phyloP scores from a whole-genome alignment of 2,888 invertebrate species.

The Eilema griseolum region DNA sequence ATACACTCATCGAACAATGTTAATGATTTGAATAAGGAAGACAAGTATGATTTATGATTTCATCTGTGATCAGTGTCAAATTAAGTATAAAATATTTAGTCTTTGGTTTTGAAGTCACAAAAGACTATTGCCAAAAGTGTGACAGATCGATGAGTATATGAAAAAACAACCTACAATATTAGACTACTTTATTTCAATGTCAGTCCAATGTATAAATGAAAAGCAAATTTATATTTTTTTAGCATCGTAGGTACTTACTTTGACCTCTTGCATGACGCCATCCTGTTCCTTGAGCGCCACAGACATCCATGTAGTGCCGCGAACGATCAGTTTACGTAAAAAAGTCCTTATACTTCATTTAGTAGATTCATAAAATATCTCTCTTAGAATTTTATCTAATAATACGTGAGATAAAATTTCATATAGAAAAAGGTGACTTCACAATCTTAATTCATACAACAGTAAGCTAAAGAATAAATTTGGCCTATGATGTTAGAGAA shows the following conservation, averaged over 20 bases:
- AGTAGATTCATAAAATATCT: conserved; percentile 34
- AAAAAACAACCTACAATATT: conserved; percentile 63
- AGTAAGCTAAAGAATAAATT: conserved; percentile 24
- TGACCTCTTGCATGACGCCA: conserved; percentile 62
- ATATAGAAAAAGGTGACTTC: conserved; percentile 31
- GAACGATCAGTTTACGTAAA: conserved; percentile 36
- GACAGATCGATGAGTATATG: conserved; percentile 76
- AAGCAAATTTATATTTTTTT: conserved; percentile 56
- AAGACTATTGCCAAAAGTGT: conserved; percentile 70
- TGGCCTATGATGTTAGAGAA: conserved; percentile 42
- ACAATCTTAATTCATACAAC: conserved; percentile 49
- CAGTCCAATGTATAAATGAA: conserved; percentile 67
- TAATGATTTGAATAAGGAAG: conserved; percentile 67
- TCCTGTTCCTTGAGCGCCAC: conserved; percentile 54
- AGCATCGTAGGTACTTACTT: conserved; percentile 69
- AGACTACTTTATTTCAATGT: conserved; percentile 73
- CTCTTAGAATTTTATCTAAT: conserved; percentile 20
- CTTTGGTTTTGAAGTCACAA: conserved; percentile 80
- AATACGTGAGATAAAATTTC: conserved; percentile 13
- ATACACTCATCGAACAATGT: conserved; percentile 73
- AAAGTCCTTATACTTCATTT: conserved; percentile 37
- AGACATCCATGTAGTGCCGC: conserved; percentile 44
- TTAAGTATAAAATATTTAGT: conserved; percentile 67
- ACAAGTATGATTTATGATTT: conserved; percentile 64
- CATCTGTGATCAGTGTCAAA: conserved; percentile 65